Conservation (phyloP, 2,113 vertebrate genomes). For the Amazona guildingii region DNA sequence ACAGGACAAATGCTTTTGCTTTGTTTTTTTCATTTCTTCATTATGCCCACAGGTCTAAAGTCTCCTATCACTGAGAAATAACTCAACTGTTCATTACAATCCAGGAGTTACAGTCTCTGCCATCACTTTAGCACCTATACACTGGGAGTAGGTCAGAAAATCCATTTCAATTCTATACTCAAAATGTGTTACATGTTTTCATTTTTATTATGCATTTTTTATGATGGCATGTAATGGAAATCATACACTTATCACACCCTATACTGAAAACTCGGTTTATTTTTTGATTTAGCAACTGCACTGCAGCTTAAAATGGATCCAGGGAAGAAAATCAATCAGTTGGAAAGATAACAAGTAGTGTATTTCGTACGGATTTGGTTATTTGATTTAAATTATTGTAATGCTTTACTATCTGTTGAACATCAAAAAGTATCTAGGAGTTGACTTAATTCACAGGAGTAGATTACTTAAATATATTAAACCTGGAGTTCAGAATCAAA, state of each 20-base stretch:
- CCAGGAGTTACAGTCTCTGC: not conserved
- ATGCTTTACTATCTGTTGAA: slow-evolving; percentile 9
- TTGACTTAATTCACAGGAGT: not conserved
- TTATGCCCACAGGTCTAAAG: not conserved
- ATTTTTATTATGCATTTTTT: not conserved
- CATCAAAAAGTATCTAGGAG: not conserved
- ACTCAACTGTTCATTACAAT: not conserved
- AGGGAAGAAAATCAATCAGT: slow-evolving; percentile 45
- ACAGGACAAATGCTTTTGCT: not conserved
- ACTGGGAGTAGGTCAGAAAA: slow-evolving; percentile 13
- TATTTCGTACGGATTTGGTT: slow-evolving; percentile 25
- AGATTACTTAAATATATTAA: slow-evolving; percentile 27
- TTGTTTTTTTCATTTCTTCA: not conserved
- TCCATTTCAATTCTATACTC: slow-evolving; percentile 47
- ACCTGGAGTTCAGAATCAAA: not conserved
- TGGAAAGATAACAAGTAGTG: slow-evolving; percentile 23
- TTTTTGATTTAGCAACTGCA: slow-evolving; percentile 32
- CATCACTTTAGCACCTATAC: slow-evolving; percentile 21
- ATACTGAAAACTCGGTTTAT: not conserved
- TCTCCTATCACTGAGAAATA: not conserved
- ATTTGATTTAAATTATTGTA: slow-evolving; percentile 41
- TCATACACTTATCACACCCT: not conserved
- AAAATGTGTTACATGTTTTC: slow-evolving; percentile 11
- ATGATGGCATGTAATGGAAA: not conserved
- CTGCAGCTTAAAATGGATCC: slow-evolving; percentile 5